Conservation (phyloP, 2,797 vertebrate species). For the Serranus cabrilla region DNA sequence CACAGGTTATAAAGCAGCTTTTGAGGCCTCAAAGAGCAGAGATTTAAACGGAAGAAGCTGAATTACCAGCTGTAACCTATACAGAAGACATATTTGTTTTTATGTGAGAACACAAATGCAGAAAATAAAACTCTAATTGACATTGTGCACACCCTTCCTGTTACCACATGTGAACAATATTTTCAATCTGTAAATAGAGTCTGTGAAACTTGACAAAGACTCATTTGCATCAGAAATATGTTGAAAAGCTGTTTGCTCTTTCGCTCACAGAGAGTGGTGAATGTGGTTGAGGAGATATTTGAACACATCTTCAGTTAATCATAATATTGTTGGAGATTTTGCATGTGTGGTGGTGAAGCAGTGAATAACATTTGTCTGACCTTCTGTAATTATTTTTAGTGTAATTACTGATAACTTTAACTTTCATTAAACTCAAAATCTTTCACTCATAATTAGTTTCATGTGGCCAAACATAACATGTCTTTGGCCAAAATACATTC, state of each 20-base stretch:
- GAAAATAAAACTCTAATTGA: background rate
- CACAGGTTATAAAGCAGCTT: background rate
- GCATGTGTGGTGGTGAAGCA: background rate
- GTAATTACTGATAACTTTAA: conserved; percentile 3
- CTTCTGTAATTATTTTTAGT: background rate
- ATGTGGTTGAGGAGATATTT: background rate
- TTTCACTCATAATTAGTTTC: conserved; percentile 8
- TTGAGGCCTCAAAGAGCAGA: background rate
- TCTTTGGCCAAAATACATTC: conserved; percentile 2
- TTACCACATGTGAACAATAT: conserved; percentile 14
- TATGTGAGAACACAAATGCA: background rate
- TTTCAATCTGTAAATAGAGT: conserved; percentile 6
- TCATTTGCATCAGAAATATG: conserved; percentile 5
- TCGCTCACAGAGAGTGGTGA: background rate
- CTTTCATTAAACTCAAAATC: background rate
- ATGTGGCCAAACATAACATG: background rate
- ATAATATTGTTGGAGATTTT: background rate
- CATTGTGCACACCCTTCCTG: background rate
- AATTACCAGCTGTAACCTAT: background rate
- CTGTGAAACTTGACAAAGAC: conserved; percentile 5
- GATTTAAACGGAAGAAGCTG: background rate
- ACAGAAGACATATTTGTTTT: background rate
- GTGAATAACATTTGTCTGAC: background rate
- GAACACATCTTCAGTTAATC: background rate
- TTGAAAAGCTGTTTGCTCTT: conserved; percentile 12